Conservation (phyloP, 2,113 vertebrate genomes). For the Perccottus glenii region DNA sequence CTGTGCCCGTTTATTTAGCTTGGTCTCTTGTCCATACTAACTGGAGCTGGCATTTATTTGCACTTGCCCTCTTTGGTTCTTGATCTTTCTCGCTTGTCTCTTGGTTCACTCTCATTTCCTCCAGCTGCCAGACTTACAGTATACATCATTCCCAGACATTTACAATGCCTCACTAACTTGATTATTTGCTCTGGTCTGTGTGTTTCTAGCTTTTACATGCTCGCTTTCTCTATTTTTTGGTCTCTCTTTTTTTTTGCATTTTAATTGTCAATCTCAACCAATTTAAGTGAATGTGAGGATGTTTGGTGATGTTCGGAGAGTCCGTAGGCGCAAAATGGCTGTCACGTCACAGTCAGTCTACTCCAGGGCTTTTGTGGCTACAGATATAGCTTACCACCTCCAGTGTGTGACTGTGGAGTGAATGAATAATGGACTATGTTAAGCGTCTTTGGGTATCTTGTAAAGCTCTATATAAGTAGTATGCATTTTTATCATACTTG, state of each 20-base stretch:
- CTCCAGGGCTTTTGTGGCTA: no score
- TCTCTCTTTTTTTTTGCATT: background rate
- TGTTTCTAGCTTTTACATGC: conserved; percentile 27
- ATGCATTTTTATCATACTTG: background rate
- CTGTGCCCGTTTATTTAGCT: conserved; percentile 63
- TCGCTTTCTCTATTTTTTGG: background rate
- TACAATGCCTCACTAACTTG: conserved; percentile 10
- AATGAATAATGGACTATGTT: no score
- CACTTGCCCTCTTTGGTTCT: conserved; percentile 15
- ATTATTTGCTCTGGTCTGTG: conserved; percentile 32
- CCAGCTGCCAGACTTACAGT: background rate
- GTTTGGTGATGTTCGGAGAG: no score
- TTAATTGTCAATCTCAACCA: background rate
- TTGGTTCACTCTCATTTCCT: conserved; percentile 20
- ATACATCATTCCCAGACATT: conserved; percentile 22
- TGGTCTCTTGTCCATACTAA: conserved; percentile 41
- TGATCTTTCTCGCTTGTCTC: conserved; percentile 11
- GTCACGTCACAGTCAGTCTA: no score
- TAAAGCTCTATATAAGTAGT: background rate
- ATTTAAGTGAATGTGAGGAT: background rate
- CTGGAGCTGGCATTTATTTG: conserved; percentile 47
- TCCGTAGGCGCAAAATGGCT: no score
- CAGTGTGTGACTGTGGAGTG: no score
- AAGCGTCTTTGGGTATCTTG: no score
- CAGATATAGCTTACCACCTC: no score